phyloP scores from a whole-genome alignment of 2,113 vertebrate genomes.

The Lophura nycthemera region DNA sequence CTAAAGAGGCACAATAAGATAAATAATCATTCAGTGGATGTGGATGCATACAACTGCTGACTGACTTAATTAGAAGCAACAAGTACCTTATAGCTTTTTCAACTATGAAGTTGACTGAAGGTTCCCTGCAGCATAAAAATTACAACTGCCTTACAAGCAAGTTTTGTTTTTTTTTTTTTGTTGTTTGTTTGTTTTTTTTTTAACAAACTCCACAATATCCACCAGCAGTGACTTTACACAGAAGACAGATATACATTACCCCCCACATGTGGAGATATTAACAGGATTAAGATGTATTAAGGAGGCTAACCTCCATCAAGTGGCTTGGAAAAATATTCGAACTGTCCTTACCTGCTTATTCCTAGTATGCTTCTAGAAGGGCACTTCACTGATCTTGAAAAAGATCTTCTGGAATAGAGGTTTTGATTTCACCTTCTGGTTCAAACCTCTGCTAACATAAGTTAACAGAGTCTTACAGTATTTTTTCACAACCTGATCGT shows the following conservation, averaged over 20 bases:
- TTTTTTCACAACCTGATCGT: not conserved
- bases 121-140: not conserved
- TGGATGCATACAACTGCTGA: not conserved
- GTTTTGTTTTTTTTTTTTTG: not conserved
- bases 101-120: not conserved
- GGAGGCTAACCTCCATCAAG: not conserved
- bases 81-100: not conserved
- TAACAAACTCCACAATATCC: not conserved
- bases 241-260: not conserved
- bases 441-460: not conserved
- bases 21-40: not conserved
- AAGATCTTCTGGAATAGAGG: not conserved
- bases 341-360: not conserved
- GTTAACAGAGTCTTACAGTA: not conserved
- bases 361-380: not conserved
- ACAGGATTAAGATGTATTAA: not conserved
- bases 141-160: not conserved
- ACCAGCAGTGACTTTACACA: not conserved
- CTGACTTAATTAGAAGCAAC: not conserved
- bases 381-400: not conserved
- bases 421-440: not conserved
- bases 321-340: not conserved
- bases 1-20: not conserved
- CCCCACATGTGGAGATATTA: not conserved
- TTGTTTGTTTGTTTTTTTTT: not conserved